A percentile compares a stretch with the other conserved stretches of the same genome.
Conservation (phyloP, 2,113 vertebrate species). For the Strix uralensis region DNA sequence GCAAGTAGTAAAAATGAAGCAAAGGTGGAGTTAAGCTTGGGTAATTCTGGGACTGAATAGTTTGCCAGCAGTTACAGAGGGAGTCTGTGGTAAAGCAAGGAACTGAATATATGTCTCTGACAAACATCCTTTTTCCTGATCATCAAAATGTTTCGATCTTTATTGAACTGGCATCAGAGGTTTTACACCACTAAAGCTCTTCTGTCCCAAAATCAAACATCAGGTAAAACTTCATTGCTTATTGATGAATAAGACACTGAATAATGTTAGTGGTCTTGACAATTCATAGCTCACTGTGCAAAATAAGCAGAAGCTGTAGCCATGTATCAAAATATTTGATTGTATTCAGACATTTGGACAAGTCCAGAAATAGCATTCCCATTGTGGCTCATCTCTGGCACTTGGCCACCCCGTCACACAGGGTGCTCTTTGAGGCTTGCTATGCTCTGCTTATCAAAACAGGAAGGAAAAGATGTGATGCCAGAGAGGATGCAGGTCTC, state of each 20-base stretch:
- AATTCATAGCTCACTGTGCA: background rate
- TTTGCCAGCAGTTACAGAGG: background rate
- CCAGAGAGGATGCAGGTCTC: conserved; percentile 17
- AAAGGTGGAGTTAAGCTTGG: background rate
- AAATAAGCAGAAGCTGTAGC: background rate
- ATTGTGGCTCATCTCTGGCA: background rate
- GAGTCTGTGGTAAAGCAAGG: background rate
- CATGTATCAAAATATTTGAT: background rate
- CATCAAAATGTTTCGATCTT: background rate
- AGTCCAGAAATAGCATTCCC: background rate
- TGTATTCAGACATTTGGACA: background rate
- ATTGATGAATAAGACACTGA: background rate
- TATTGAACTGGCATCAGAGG: background rate
- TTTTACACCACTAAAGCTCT: background rate
- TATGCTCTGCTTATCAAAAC: background rate
- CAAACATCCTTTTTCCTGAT: background rate
- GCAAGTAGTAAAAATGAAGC: background rate
- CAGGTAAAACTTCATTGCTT: background rate
- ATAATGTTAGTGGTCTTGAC: background rate
- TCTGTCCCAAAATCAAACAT: background rate
- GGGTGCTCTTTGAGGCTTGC: background rate
- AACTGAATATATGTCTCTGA: background rate
- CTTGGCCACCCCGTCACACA: background rate
- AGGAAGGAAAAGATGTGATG: conserved; percentile 41
- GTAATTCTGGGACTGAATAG: background rate